phyloP scores from a whole-genome alignment of 92 coral and sea anemone species.

The Heliopora coerulea region DNA sequence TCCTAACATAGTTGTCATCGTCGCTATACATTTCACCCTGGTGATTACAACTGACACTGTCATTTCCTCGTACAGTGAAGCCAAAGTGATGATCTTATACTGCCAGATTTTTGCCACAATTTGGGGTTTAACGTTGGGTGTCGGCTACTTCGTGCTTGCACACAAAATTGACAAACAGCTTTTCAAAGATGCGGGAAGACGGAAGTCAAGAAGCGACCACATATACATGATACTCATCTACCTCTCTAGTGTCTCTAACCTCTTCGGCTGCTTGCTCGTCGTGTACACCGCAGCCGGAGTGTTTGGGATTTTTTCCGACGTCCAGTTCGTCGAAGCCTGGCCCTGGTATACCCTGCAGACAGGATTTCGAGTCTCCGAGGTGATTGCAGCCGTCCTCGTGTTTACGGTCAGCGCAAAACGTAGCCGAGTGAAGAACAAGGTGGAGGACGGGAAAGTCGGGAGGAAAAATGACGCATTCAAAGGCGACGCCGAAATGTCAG shows the following conservation, averaged over 20 bases:
- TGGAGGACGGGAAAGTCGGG: constrained; percentile 46
- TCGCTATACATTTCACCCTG: constrained; percentile 62
- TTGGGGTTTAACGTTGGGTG: constrained; percentile 78
- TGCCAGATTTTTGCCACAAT: constrained; percentile 74
- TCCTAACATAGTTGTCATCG: constrained; percentile 53
- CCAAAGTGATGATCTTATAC: constrained; percentile 84
- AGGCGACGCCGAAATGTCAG: background rate
- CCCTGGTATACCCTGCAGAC: constrained; percentile 88
- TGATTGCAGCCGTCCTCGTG: constrained; percentile 68
- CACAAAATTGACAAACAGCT: constrained; percentile 78
- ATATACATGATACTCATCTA: constrained; percentile 69
- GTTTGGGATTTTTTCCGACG: constrained; percentile 82
- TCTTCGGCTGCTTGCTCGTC: constrained; percentile 62
- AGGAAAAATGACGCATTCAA: background rate
- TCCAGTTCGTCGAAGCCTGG: constrained; percentile 85
- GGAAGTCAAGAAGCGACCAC: constrained; percentile 70
- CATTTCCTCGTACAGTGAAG: constrained; percentile 70
- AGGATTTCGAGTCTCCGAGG: constrained; percentile 65
- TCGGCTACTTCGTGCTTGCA: constrained; percentile 74
- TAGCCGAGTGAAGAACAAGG: constrained; percentile 65
- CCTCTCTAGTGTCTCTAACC: constrained; percentile 81
- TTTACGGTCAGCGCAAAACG: constrained; percentile 97
- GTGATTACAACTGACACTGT: constrained; percentile 72
- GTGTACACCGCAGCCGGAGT: constrained; percentile 74
- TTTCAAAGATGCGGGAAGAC: constrained; percentile 54